Conservation (phyloP, 1,140 invertebrate genomes). For the Diachasma alloeum region DNA sequence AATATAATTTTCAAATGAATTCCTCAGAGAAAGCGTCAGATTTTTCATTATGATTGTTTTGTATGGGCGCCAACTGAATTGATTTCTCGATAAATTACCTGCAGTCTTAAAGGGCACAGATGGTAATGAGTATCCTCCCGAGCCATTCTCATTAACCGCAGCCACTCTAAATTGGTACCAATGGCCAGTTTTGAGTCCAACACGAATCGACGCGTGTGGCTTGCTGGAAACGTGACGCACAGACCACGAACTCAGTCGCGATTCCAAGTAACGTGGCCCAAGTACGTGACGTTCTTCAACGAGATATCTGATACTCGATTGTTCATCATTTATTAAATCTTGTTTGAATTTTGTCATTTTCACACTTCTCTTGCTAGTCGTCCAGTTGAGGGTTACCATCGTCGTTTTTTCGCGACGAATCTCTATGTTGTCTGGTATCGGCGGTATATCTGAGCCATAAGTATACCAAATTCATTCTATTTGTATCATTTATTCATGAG, state of each 20-base stretch:
- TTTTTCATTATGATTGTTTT: too few relatives aligned
- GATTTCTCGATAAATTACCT: conserved; percentile 37
- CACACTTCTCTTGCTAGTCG: not conserved
- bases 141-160: conserved; percentile 75
- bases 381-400: conserved; percentile 56
- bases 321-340: conserved; percentile 7
- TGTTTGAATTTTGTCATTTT: conserved; percentile 4
- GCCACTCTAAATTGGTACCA: conserved; percentile 83
- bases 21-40: too few relatives aligned
- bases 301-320: conserved; percentile 54
- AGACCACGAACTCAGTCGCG: conserved; percentile 66
- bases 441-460: conserved; percentile 61
- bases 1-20: too few relatives aligned
- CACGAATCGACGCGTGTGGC: conserved; percentile 67
- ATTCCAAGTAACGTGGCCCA: conserved; percentile 63
- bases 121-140: conserved; percentile 72
- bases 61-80: too few relatives aligned
- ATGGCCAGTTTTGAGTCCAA: conserved; percentile 71
- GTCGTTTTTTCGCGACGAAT: conserved; percentile 49
- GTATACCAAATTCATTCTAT: too few relatives aligned
- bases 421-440: conserved; percentile 56
- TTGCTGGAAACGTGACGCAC: conserved; percentile 59
- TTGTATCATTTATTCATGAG: too few relatives aligned
- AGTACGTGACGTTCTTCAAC: conserved; percentile 69
- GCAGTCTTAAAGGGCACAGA: conserved; percentile 72